Evolutionary conservation across 2,113 vertebrate species (phyloP), one percentile per base, ranked within the genome.

Genomic region (Saccopteryx leptura): DNA sequence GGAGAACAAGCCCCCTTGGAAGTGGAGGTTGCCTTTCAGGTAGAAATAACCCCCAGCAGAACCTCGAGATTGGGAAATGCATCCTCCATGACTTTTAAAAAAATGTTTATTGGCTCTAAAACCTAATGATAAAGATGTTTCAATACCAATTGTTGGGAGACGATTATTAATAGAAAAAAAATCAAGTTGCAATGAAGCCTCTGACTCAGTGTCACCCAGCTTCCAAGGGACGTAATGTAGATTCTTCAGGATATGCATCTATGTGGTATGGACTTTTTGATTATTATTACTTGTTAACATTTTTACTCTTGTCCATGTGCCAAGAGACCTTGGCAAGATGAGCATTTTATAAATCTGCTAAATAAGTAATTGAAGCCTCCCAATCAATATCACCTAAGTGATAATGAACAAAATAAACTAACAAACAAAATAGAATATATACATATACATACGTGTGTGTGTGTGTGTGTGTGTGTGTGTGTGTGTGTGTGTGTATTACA

Each of bases 321-420:
- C 92, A 74, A 85, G 94, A 94, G 94, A 89, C 86, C 63, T 83
- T 96, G 72, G 93, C 82, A 90, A 97, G 65, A 96, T 28, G 71
- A 96, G 68, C 65, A 91, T 82, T 96, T 95, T 97, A 88, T 94
- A 97, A 97, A 96, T 79, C 39, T 95, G 89, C 80, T 96, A 92
- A 97, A 94, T 90, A 95, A 95, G 90, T 95, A 87, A 97, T 93
- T 97, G 87, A 97, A 94, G 60, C 13, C 61, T 96, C 54, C 52
- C 39, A 74, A 80, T 94, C 95, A 91, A 92, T 94, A 81, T 65
- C 33, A 50, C 94, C 92, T 66, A 63, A 63, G 88, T 79, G 93
- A 92, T 19, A 69, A 33, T 33, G n/a, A 69, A 69, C 66, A 33
- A 69, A 69, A 69, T 69, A 69, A 69, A 33, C n/a, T 33, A 69